Evolutionary conservation across 2,113 vertebrate genomes (phyloP), one percentile per base, ranked within the genome.

Genomic region (Chaenogobius annularis): DNA sequence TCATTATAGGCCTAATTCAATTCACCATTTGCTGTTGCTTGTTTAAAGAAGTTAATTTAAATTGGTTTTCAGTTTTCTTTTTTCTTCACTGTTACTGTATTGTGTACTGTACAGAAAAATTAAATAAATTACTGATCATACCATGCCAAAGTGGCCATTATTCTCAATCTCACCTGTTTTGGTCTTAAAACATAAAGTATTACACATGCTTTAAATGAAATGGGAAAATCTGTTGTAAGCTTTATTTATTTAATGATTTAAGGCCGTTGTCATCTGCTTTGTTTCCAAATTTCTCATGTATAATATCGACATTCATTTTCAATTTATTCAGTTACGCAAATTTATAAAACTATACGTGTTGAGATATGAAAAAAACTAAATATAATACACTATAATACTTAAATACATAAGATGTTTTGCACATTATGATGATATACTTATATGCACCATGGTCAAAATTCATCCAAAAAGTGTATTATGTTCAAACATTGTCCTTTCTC

Each of bases 11-110:
- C 54, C 54, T 55, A 55, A 55, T 5, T 22, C n/a, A 40, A 40
- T 3, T 40, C 26, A 4, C 26, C 26, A 7, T 40, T 40, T 40
- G 37, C 1, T 7, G 37, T 46, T 11, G 44, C 55, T 58, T 58
- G 12, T 26, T 50, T 54, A 54, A 50, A 50, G 50, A 90, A 88
- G 91, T 81, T 66, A 82, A 88, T 88, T 85, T 86, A 86, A 90
- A 90, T 87, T 92, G 89, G 78, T 82, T 88, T 83, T 81, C 87
- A 81, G 89, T 77, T 82, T 88, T 83, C 82, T 88, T 81, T 92
- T 89, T 90, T 85, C 61, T 84, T 77, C 76, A 72, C 71, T 87
- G 84, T n/a, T n/a, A n/a, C n/a, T n/a, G n/a, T n/a, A n/a, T n/a
- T n/a, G n/a, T n/a, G n/a, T n/a, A 35, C 88, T 83, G 84, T 87